phyloP scores from a whole-genome alignment of 2,797 vertebrate genomes.

The Hoplostethus atlanticus region DNA sequence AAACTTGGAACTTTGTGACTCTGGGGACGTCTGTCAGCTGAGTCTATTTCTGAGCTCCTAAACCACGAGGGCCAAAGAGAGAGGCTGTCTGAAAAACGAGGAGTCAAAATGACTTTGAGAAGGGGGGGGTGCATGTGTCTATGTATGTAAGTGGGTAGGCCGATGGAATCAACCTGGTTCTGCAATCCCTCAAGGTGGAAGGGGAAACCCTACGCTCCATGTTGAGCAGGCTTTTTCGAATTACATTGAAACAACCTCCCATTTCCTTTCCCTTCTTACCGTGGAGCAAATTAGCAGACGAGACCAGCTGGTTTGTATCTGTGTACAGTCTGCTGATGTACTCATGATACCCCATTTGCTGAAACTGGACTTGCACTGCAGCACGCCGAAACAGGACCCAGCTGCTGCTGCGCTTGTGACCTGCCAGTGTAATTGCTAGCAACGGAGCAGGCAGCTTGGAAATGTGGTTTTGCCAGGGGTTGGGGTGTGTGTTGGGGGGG shows the following conservation, averaged over 20 bases:
- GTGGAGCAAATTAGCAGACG: conserved; percentile 39
- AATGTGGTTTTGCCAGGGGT: conserved; percentile 64
- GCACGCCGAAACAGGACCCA: conserved; percentile 71
- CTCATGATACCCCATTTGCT: conserved; percentile 58
- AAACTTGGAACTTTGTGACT: conserved; percentile 41
- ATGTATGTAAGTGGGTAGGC: conserved; percentile 34
- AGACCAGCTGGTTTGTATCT: conserved; percentile 72
- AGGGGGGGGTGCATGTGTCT: conserved; percentile 26
- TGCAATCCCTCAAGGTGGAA: conserved; percentile 46
- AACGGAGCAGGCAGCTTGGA: conserved; percentile 70
- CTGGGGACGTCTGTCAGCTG: conserved; percentile 43
- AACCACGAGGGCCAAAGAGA: conserved; percentile 34
- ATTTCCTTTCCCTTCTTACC: conserved; percentile 38
- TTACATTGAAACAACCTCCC: conserved; percentile 53
- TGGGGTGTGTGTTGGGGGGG: background rate
- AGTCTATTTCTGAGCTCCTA: conserved; percentile 56
- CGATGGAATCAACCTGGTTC: conserved; percentile 33
- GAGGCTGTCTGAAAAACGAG: conserved; percentile 44
- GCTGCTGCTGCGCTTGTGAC: conserved; percentile 66
- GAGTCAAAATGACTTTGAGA: conserved; percentile 52
- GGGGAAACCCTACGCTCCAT: conserved; percentile 44
- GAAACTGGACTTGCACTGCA: conserved; percentile 44
- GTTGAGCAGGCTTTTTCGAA: conserved; percentile 51
- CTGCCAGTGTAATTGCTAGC: conserved; percentile 64
- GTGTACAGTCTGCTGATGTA: conserved; percentile 39